Base-by-base conservation (phyloP, 2,113 vertebrate species). In the Hippocampus comes region DNA sequence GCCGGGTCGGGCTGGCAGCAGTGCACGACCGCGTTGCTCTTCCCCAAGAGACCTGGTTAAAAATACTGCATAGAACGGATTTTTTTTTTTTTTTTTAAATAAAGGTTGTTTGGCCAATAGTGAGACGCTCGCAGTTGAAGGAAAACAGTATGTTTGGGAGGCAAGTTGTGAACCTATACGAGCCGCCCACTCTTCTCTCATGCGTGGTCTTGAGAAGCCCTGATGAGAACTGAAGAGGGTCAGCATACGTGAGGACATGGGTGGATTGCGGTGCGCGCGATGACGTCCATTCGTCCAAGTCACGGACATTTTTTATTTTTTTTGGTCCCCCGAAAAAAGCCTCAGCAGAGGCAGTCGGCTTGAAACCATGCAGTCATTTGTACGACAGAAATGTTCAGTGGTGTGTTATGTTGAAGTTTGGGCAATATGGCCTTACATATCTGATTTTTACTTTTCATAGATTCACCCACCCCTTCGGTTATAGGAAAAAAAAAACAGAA, bases 151-250 rank as follows among this genome's bases (percentile, higher is more conserved):
- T 34, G 12, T 59, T 59, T n/a, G 17, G 30, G n/a, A 38, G 18
- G 34, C 17, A 63, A 10, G 41, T 64, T 64, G 42, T 46, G n/a
- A 66, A 46, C 64, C n/a, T 48, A 17, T 25, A 66, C 15, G 43
- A 66, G 64, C 64, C 64, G 4, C 64, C 64, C 64, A 48, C 64
- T 66, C 64, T 15, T 66, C 64, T 66, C 64, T 66, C 64, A 66
- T 66, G 64, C 42, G 2, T 27, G 64, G 64, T 2, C 63, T 43
- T 65, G 38, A 65, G 63, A 65, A 65, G 21, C 41, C 59, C 9
- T 18, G 59, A 61, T 61, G 59, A 34, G 59, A 61, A 61, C 27
- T 61, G 59, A 27, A 66, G 12, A 48, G 23, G n/a, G 23, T n/a
- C n/a, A 43, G n/a, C 23, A 4, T 17, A 43, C 23, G 25, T 25